Percentiles rank a stretch among this genome's conserved stretches.
These are phyloP conservation scores for Steinernema scapterisci DNA, from an alignment of 2,888 invertebrate species.

Conservation along the genomic window DNA sequence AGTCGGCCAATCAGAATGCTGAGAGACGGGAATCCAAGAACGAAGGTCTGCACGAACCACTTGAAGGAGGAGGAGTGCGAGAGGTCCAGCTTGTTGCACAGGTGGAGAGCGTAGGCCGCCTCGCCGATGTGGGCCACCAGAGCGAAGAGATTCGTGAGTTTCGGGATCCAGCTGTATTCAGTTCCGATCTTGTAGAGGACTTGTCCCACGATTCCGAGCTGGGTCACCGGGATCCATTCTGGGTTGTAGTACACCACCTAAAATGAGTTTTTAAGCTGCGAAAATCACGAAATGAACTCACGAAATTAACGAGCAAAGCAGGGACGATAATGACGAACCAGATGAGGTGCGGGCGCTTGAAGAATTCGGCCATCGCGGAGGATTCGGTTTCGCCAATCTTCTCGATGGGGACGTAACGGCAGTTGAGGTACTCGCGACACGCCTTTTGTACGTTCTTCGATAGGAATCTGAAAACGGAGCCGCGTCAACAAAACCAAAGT, in stretches of 20 bases:
- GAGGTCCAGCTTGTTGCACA: slow-evolving; percentile 54
- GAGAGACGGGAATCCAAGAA: slow-evolving; percentile 63
- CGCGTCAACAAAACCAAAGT: not conserved
- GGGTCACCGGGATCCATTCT: slow-evolving; percentile 38
- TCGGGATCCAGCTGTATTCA: slow-evolving; percentile 38
- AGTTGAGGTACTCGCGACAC: slow-evolving; percentile 58
- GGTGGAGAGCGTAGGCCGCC: slow-evolving; percentile 52
- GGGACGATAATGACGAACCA: slow-evolving; percentile 59
- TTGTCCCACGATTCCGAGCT: slow-evolving; percentile 48
- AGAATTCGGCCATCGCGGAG: slow-evolving; percentile 45
- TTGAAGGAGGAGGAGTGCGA: slow-evolving; percentile 56
- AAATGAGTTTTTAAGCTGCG: slow-evolving; percentile 33
- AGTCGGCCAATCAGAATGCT: slow-evolving; percentile 39
- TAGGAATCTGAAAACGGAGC: slow-evolving; percentile 68
- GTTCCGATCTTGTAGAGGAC: slow-evolving; percentile 43
- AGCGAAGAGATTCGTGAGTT: slow-evolving; percentile 54
- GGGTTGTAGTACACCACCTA: slow-evolving; percentile 50
- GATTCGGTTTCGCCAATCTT: slow-evolving; percentile 26
- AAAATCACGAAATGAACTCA: slow-evolving; percentile 41
- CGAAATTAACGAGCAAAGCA: slow-evolving; percentile 56
- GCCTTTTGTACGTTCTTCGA: slow-evolving; percentile 50
- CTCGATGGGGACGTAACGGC: slow-evolving; percentile 43
- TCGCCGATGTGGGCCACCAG: slow-evolving; percentile 57
- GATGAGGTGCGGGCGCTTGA: slow-evolving; percentile 43
- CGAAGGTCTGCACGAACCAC: slow-evolving; percentile 62